Base-by-base conservation (phyloP, 2,888 invertebrate genomes). In the Nemapogon koenigi region DNA sequence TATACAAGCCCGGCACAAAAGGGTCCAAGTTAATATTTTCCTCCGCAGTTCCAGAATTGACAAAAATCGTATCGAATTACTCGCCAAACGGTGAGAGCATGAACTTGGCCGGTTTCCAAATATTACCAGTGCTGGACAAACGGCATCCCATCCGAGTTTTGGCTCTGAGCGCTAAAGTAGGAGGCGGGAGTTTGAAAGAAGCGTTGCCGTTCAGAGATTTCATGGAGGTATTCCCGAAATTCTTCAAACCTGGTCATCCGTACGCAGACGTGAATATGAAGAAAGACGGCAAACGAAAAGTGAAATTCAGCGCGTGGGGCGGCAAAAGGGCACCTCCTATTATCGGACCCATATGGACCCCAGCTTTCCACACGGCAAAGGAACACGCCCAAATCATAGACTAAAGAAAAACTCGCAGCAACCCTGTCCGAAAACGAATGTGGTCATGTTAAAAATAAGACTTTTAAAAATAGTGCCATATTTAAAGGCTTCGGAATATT, bases 241-340 rank as follows among this genome's bases (percentile, higher is more conserved):
- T 62, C 1, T 78, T 59, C 44, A 75, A 69, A 38, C 61, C 61
- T 7, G 76, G 76, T 0, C 76, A 73, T 43, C 66, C 75, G 0
- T 78, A 75, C 42, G 45, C 52, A 3, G 67, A 72, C 25, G 59
- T 75, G 1, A 60, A 64, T 36, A 50, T 75, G 40, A 76, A 72
- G 47, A 75, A 68, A 38, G 73, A 76, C 40, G 76, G 75, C 0
- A 78, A 76, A 46, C 57, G 76, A 49, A 76, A 76, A 54, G 69
- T 75, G 3, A 76, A 76, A 42, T 78, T 78, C 38, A 78, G 76
- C 44, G 67, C 71, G 13, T 76, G 78, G 78, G 76, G 76, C 1
- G 78, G 78, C 0, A 76, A 78, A 42, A 53, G 76, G 26, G 66
- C 75, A 0, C 71, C 72, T 1, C 76, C 76, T 0, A 70, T 78